phyloP scores from a whole-genome alignment of 2,113 vertebrate species.

The Tenrec ecaudatus region DNA sequence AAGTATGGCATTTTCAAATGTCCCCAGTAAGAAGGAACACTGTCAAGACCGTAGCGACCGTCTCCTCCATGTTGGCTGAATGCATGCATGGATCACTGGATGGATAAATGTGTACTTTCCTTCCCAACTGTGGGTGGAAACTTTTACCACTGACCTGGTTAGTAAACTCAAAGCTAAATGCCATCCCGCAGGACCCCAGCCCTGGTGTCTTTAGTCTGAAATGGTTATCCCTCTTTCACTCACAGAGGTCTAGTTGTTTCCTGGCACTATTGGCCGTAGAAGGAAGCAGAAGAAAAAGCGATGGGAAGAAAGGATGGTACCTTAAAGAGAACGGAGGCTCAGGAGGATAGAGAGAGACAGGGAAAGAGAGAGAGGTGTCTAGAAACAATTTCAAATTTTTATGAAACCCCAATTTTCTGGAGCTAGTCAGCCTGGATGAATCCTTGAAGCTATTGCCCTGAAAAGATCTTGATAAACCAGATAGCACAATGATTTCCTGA shows the following conservation, averaged over 20 bases:
- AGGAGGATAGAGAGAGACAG: background rate
- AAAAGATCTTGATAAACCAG: background rate
- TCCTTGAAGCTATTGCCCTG: background rate
- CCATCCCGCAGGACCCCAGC: background rate
- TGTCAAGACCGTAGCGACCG: background rate
- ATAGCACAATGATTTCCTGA: background rate
- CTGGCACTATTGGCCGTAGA: background rate
- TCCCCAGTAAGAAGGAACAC: too few relatives aligned
- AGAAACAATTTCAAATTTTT: background rate
- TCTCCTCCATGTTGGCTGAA: background rate
- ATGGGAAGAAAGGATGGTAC: background rate
- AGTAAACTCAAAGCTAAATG: background rate
- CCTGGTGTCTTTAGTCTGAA: background rate
- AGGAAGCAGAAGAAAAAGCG: conserved; percentile 11
- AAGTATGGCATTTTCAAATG: too few relatives aligned
- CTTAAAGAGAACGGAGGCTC: background rate
- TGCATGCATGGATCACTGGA: background rate
- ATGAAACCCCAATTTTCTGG: background rate
- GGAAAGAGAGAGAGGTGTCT: background rate
- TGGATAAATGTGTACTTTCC: background rate
- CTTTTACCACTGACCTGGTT: background rate
- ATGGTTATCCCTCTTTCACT: background rate
- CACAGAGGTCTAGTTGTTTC: conserved; percentile 24
- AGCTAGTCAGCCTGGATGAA: background rate
- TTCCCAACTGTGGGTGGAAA: background rate